phyloP scores from a whole-genome alignment of 1,140 invertebrate genomes.

The Hycleus cichorii region DNA sequence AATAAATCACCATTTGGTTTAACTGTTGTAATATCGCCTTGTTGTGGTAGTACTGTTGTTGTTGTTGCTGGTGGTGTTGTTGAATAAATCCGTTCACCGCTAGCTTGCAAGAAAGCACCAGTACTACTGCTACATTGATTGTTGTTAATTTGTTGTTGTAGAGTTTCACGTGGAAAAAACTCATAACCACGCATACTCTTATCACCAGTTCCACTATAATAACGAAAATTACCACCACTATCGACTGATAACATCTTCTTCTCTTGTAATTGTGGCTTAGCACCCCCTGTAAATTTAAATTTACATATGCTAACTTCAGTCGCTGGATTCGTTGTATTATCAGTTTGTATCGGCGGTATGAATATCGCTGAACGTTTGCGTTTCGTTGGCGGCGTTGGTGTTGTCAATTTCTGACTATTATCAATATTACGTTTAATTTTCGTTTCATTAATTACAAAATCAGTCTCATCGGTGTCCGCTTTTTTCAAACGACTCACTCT shows the following conservation, averaged over 20 bases:
- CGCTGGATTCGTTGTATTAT: constrained; percentile 62
- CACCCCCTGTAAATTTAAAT: constrained; percentile 86
- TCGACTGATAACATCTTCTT: constrained; percentile 86
- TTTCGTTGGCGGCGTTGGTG: constrained; percentile 49
- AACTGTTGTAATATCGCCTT: constrained; percentile 26
- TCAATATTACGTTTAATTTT: constrained; percentile 40
- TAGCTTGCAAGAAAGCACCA: constrained; percentile 46
- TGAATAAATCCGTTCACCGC: constrained; percentile 49
- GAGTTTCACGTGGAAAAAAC: constrained; percentile 62
- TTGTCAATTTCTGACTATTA: no score
- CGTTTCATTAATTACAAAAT: constrained; percentile 31
- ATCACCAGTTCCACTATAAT: constrained; percentile 67
- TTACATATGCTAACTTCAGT: constrained; percentile 85
- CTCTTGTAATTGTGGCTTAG: constrained; percentile 77
- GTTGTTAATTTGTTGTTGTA: constrained; percentile 49
- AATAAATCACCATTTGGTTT: constrained; percentile 38
- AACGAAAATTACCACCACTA: constrained; percentile 76
- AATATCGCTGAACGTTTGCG: constrained; percentile 73
- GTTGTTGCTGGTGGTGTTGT: background rate
- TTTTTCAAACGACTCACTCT: constrained; percentile 28
- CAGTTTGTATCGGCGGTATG: constrained; percentile 67
- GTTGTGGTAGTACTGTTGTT: background rate
- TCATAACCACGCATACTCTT: constrained; percentile 71
- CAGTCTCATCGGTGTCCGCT: constrained; percentile 27
- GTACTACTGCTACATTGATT: constrained; percentile 40